Conservation (phyloP, 2,113 vertebrate species). For the Micronisus gabar region DNA sequence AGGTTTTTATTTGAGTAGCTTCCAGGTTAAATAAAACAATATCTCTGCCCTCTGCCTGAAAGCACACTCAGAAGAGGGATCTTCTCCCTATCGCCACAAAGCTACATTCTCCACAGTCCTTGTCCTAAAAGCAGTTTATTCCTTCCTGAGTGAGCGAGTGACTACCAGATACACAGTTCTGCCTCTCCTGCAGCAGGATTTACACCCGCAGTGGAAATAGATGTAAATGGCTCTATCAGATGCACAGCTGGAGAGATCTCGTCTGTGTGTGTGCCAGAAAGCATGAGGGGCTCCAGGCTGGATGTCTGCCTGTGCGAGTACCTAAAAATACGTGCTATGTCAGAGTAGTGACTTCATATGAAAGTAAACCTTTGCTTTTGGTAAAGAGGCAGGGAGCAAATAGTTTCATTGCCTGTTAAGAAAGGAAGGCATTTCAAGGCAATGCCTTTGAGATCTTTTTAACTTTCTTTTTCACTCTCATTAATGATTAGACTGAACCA, state of each 20-base stretch:
- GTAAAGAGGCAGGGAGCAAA: not conserved
- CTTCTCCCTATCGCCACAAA: not conserved
- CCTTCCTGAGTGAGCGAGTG: not conserved
- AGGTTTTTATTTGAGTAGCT: not conserved
- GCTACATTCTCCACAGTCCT: not conserved
- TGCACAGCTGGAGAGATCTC: not conserved
- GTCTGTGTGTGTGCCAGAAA: rapidly evolving
- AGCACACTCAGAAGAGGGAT: not conserved
- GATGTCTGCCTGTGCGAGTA: not conserved
- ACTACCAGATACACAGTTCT: not conserved
- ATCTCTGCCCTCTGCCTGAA: not conserved
- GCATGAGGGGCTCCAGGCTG: not conserved
- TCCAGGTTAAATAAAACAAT: not conserved
- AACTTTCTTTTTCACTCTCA: not conserved
- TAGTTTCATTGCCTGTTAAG: not conserved
- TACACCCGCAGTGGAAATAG: not conserved
- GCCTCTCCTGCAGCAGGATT: not conserved
- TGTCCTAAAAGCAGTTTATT: not conserved
- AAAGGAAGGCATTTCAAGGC: not conserved
- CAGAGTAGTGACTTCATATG: not conserved
- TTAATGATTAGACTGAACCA: not conserved
- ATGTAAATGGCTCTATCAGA: not conserved
- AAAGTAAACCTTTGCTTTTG: not conserved
- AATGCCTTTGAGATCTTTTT: not conserved
- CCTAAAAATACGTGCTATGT: rapidly evolving